phyloP scores from a whole-genome alignment of 2,797 vertebrate genomes.

The Ptychobarbus kaznakovi region DNA sequence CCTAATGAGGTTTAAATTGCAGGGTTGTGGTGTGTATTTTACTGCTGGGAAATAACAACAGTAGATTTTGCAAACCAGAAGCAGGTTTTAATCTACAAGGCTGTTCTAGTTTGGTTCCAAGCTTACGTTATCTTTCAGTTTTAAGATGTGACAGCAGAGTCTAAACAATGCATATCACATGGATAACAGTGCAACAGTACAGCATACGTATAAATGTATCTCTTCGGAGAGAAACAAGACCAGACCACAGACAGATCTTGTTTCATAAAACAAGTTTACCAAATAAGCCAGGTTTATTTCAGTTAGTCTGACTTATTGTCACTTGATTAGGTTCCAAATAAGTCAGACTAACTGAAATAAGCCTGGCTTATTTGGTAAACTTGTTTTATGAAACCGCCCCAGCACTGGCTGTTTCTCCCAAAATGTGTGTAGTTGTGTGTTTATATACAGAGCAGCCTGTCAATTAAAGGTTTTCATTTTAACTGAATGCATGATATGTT shows the following conservation, averaged over 20 bases:
- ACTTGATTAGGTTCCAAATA: no score
- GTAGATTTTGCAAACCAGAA: neutral
- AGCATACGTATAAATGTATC: neutral
- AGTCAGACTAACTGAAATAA: no score
- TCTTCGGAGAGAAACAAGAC: neutral
- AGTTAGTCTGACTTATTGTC: no score
- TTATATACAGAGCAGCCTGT: neutral
- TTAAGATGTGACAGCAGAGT: neutral
- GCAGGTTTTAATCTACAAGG: slow-evolving; percentile 10
- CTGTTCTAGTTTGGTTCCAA: slow-evolving; percentile 6
- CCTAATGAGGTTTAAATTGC: slow-evolving; percentile 38
- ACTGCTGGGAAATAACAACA: neutral
- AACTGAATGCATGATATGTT: neutral
- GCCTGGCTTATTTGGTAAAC: no score
- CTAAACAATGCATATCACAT: slow-evolving; percentile 9
- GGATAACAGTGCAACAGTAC: neutral
- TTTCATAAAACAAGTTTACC: no score
- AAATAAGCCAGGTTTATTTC: no score
- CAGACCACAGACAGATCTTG: no score
- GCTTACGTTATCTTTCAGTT: neutral
- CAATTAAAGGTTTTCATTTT: neutral
- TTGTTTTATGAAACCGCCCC: no score
- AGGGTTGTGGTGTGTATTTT: slow-evolving; percentile 17
- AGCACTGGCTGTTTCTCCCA: no score
- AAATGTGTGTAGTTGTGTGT: neutral